Evolutionary conservation across 1,140 invertebrate genomes (phyloP), one percentile per base, ranked within the genome.

Genomic region (Drosophila pruinosa): DNA sequence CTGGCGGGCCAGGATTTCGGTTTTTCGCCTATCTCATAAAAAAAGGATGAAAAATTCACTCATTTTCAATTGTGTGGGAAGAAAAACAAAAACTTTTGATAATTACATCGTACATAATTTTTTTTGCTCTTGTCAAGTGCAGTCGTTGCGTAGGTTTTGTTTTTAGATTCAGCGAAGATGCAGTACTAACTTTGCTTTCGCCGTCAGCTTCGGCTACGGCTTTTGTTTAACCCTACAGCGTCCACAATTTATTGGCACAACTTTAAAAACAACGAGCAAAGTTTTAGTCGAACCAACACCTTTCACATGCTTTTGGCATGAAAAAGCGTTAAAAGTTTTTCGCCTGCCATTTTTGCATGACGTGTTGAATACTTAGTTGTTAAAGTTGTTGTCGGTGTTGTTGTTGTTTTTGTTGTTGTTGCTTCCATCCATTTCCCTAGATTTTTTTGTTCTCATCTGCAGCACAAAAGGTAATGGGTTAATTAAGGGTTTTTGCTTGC

Each of bases 281-380:
- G 69, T 85, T 85, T 80, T 86, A 59, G 63, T 48, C 58, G 21
- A 28, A 34, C 81, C 81, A 86, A 86, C 80, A 86, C 77, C 82
- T 85, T 86, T 64, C 68, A 68, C 81, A 81, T 80, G 81, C 77
- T 88, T 77, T 77, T 81, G 77, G 81, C 81, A 86, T 62, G 50
- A 79, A 83, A 85, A 77, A 81, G 61, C 58, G 65, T 48, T 31
- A 54, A 77, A 86, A 59, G 59, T 58, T 72, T 67, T 72, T 36
- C 54, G 21, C 12, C 58, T 50, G 31, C n/a, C 45, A 75, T 63
- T 54, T 63, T 62, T 76, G 71, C 79, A 83, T 83, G 79, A 82
- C 72, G 64, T 53, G 72, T 61, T 67, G 56, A 70, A 74, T 69
- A 73, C 69, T 70, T 77, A 14, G 5, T 22, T 39, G 14, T 21